Evolutionary conservation across 2,113 vertebrate genomes (phyloP), one percentile per base, ranked within the genome.

Genomic region (Hemichromis elongatus): DNA sequence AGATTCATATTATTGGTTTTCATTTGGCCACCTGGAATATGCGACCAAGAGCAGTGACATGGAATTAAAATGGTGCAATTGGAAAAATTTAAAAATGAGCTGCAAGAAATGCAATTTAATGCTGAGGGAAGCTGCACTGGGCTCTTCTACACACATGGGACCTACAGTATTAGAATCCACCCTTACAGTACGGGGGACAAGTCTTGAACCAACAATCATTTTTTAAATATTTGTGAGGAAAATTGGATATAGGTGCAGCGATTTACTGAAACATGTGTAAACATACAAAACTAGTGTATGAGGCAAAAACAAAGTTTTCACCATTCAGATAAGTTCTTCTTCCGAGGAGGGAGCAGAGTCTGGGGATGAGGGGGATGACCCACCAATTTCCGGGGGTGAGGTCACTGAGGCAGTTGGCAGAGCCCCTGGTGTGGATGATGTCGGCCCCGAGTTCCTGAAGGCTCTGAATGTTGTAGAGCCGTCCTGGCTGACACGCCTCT

Each of bases 131-230:
- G 19, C 19, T 63, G 28, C 5, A 35, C 9, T 61, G 33, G 30
- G 57, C 30, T 61, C 28, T 33, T 33, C 16, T 59, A 11, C 1
- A 66, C 12, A n/a, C 61, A 21, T 66, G 33, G 7, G 33, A 37
- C 33, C 19, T 37, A 21, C 28, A 59, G 9, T 19, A 61, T 40
- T 68, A 14, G 19, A 68, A 68, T 68, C 24, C n/a, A 24, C n/a
- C 12, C 37, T 68, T 68, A 24, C n/a, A 16, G 7, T 68, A 16
- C 21, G 7, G 53, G 33, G 11, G 0, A 0, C 12, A 3, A 7
- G n/a, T 42, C 35, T 68, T 42, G n/a, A 24, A 12, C n/a, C n/a
- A 40, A 35, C 9, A 11, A n/a, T 3, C n/a, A 5, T 9, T 33
- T 9, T 19, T 52, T 18, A 3, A 18, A 37, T 47, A 47, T 47